A percentile compares a stretch with the other conserved stretches of the same genome.
These are phyloP conservation scores for Andrena trimmerana DNA, from an alignment of 2,888 invertebrate species.

Conservation along the genomic window DNA sequence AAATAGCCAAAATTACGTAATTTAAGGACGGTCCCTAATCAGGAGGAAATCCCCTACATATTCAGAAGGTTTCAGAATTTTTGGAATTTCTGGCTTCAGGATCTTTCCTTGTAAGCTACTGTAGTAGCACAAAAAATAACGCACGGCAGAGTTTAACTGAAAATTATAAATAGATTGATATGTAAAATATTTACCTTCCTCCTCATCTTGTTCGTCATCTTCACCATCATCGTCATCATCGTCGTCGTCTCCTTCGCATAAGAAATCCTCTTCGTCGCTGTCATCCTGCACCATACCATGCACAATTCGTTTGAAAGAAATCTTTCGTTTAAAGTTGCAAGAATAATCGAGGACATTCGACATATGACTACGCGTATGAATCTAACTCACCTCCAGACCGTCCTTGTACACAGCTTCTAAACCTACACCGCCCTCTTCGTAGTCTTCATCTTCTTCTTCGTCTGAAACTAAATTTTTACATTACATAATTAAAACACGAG, in stretches of 20 bases:
- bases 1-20: too few relatives aligned
- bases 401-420: slow-evolving; percentile 90
- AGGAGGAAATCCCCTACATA: too few relatives aligned
- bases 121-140: background rate
- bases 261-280: slow-evolving; percentile 88
- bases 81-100: too few relatives aligned
- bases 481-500: too few relatives aligned
- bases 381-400: slow-evolving; percentile 87
- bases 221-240: slow-evolving; percentile 87
- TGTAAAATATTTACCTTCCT: slow-evolving; percentile 83
- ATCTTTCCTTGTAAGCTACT: too few relatives aligned
- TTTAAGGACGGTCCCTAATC: too few relatives aligned
- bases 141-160: background rate
- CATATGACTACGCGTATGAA: background rate
- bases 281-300: slow-evolving; percentile 83
- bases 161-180: slow-evolving; percentile 8
- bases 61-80: too few relatives aligned
- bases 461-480: slow-evolving; percentile 85
- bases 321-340: background rate
- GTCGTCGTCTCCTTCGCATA: slow-evolving; percentile 88
- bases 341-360: background rate
- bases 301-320: background rate
- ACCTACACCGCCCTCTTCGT: slow-evolving; percentile 89
- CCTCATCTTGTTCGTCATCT: slow-evolving; percentile 84
- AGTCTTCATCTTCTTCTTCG: slow-evolving; percentile 88